Evolutionary conservation across 2,113 vertebrate genomes (phyloP), one percentile per base, ranked within the genome.

Genomic region (Pan troglodytes): DNA sequence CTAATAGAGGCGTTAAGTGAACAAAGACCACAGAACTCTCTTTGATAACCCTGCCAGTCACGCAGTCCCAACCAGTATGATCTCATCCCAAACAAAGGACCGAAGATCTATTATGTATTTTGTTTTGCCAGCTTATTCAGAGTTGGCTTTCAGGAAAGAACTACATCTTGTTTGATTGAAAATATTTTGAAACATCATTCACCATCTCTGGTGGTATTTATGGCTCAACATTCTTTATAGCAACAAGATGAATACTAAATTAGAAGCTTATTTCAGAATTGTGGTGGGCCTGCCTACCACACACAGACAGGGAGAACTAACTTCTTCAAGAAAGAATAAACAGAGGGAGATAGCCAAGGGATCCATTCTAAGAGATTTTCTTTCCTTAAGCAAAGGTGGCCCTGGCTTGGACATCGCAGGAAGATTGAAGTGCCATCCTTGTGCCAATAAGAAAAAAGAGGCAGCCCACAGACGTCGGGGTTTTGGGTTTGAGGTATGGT

Each of bases 121-220:
- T 48, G 30, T 73, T 75, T 45, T 43, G 4, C 67, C 18, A 73
- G 52, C 10, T 82, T 81, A 14, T 18, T 35, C 50, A 68, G 35
- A 89, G 13, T 48, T 68, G 25, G 12, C 27, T 92, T 87, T 94
- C 32, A 55, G 93, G 43, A 87, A 80, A 92, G 11, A 61, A 85
- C 20, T 43, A 12, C n/a, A 80, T 72, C 38, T 67, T 80, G 7
- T 72, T 90, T 70, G n/a, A 92, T 43, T 80, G 40, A 70, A 64
- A 94, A 88, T 94, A 59, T 80, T 76, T 94, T 27, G 7, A 92
- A 90, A 57, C 12, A 52, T 73, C n/a, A 10, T 22, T 78, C 23
- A 78, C 43, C 32, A 59, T 89, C 72, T 83, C 64, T 64, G 25
- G 52, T 75, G 40, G 1, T 72, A 87, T 91, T 70, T 68, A 35